Conservation (phyloP, 2,888 invertebrate genomes). For the Frankliniella intonsa region DNA sequence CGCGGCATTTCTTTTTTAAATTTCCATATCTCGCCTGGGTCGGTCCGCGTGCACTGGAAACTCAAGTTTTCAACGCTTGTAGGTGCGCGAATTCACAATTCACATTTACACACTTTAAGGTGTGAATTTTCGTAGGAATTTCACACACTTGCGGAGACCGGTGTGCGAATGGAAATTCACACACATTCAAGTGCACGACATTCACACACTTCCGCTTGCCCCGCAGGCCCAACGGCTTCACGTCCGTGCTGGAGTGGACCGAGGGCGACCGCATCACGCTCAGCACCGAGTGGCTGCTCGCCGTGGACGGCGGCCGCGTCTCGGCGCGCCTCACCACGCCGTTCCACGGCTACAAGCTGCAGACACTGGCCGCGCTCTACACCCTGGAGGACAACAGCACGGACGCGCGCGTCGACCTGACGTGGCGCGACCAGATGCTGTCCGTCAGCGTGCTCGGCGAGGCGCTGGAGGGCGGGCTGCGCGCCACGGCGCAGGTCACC, state of each 20-base stretch:
- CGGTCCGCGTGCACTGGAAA: too few species aligned
- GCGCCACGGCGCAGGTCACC: background rate
- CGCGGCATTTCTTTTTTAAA: background rate
- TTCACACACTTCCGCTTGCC: background rate
- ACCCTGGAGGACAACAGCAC: slow-evolving; percentile 23
- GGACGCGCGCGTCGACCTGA: slow-evolving; percentile 25
- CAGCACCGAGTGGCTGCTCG: slow-evolving; percentile 32
- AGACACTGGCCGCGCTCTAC: slow-evolving; percentile 34
- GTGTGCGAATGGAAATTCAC: too few species aligned
- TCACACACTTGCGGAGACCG: too few species aligned
- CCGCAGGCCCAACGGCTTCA: slow-evolving; percentile 34
- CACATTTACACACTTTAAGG: background rate
- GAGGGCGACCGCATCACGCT: slow-evolving; percentile 34
- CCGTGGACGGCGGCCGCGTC: slow-evolving; percentile 29
- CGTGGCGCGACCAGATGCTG: slow-evolving; percentile 15
- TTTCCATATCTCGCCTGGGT: too few species aligned
- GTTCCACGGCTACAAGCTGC: slow-evolving; percentile 34
- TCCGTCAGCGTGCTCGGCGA: slow-evolving; percentile 8
- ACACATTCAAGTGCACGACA: too few species aligned
- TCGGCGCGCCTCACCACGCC: slow-evolving; percentile 35
- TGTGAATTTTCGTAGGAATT: background rate
- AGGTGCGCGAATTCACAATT: too few species aligned
- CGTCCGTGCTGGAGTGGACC: slow-evolving; percentile 37
- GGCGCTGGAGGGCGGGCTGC: background rate
- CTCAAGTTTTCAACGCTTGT: too few species aligned